Base-by-base conservation (phyloP, 2,113 vertebrate species). In the Helogale parvula region DNA sequence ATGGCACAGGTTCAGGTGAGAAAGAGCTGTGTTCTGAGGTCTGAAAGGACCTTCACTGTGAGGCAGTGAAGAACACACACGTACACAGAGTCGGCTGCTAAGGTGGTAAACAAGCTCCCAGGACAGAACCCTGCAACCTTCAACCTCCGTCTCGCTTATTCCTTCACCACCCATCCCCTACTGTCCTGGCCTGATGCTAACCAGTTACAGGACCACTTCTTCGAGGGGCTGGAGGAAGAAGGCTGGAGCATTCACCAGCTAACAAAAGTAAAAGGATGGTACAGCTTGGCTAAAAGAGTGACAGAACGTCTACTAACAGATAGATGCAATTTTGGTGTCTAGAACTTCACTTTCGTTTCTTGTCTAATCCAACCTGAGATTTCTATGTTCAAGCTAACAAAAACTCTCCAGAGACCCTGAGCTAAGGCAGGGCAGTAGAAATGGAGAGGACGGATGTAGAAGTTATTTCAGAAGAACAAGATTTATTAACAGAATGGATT, bases 361-460 rank as follows among this genome's bases (percentile, higher is more conserved):
- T 35, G 4, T 69, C 90, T 95, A 69, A 96, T 54, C 14, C 29
- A 86, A 77, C n/a, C 35, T 77, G 71, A 88, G 47, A 79, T 66
- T 85, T 57, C 25, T 81, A 69, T 76, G 88, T 79, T 94, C 79
- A 72, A 72, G 92, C 50, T 90, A 90, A 81, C 52, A 92, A 93
- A 94, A 86, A 77, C 79, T 90, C 69, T 86, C 93, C 54, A 72
- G 5, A 85, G 72, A 66, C 29, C 25, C 71, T 66, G 35, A 66
- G 31, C 69, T 87, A 72, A 84, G 13, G n/a, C 85, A 77, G 50
- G 50, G 41, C 79, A 60, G 21, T 1, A 84, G 47, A 57, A 86
- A 87, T 25, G 21, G 31, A 68, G 25, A 93, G 47, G 31, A 72
- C 16, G 87, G 31, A 66, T 77, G n/a, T 27, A 69, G 2, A 86